These are phyloP conservation scores for Willisornis vidua DNA, from an alignment of 2,113 vertebrate species.

Conservation along the genomic window DNA sequence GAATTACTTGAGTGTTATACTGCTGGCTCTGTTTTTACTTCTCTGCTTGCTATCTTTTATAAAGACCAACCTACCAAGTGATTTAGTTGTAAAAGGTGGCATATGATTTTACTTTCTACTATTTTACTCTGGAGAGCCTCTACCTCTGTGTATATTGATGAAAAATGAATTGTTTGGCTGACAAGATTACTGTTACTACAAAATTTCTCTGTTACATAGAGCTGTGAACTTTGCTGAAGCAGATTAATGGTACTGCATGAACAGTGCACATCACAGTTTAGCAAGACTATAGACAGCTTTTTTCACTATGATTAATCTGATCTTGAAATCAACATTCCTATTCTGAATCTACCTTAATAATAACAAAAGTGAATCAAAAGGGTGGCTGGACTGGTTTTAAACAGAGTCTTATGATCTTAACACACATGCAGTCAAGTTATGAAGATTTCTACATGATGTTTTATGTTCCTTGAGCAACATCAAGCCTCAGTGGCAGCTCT, in stretches of 20 bases:
- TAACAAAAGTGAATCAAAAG: background rate
- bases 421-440: background rate
- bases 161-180: background rate
- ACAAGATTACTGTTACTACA: background rate
- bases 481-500: background rate
- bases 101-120: background rate
- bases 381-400: background rate
- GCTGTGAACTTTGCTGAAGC: background rate
- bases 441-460: background rate
- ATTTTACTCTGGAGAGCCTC: background rate
- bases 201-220: background rate
- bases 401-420: background rate
- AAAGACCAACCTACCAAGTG: background rate
- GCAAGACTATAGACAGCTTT: background rate
- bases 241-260: background rate
- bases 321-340: background rate
- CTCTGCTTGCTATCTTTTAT: background rate
- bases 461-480: background rate
- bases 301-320: background rate
- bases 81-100: background rate
- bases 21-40: background rate
- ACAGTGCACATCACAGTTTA: background rate
- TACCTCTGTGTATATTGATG: background rate
- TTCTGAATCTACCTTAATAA: background rate
- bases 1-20: background rate